Evolutionary conservation across 2,888 invertebrate species (phyloP), one percentile per base, ranked within the genome.

Genomic region (Melanotus villosus): DNA sequence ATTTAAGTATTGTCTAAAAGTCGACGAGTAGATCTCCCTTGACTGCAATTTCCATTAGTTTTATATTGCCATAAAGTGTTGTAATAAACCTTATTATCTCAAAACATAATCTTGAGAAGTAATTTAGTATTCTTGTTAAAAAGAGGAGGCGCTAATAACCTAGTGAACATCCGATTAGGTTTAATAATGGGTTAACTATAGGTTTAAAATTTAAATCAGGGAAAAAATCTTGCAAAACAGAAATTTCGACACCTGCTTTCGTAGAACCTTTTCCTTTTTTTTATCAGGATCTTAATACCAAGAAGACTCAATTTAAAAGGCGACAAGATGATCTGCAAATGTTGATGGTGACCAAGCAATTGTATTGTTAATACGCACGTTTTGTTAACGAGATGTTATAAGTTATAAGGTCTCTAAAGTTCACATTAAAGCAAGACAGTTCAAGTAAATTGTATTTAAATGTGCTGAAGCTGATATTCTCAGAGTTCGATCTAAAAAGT

Each of bases 301-400:
- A 38, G 36, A 58, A 32, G 47, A 36, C 47, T 26, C 23, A 65
- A 58, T 65, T 65, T 65, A 43, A 34, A 30, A 41, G 30, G 14
- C 41, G 56, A 57, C 52, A 26, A 19, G 32, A 16, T 41, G 41
- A 59, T 45, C 43, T 41, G 43, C 59, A 45, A 32, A 59, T 59
- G 45, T 32, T 14, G 30, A 32, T 26, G 34, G 30, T 58, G 65
- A 65, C 58, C 57, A 65, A 65, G 36, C 58, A 47, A 47, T 1
- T 26, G 18, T 21, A 38, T 38, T 19, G 19, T 56, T 34, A 56
- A 26, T 59, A 59, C 18, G 18, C 26, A 18, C 45, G 57, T 57
- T 54, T 62, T 65, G 65, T 65, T 65, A 65, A 65, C 45, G 45
- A 57, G 54, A 57, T 30, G 23, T 52, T 38, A 64, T 30, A 50